Conservation (phyloP, 2,113 vertebrate species). For the Daphoenositta chrysoptera region DNA sequence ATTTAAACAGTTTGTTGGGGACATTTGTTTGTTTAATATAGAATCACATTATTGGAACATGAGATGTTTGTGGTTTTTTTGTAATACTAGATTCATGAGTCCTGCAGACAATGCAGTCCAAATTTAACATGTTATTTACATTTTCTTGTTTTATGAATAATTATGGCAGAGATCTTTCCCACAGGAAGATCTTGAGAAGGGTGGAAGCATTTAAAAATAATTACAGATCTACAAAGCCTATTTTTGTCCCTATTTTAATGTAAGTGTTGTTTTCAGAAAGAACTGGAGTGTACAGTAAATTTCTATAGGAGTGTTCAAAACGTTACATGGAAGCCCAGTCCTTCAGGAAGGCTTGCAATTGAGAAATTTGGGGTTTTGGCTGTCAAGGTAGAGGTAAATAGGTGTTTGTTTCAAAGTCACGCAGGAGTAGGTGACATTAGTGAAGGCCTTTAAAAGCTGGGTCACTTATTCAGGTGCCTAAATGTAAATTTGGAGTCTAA, state of each 20-base stretch:
- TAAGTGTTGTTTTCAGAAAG: background rate
- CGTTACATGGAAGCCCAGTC: background rate
- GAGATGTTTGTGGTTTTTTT: background rate
- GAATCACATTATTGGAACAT: background rate
- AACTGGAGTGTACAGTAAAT: background rate
- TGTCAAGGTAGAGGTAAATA: background rate
- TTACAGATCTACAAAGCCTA: background rate
- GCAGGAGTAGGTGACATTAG: background rate
- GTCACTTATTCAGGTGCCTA: background rate
- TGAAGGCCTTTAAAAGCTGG: background rate
- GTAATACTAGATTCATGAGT: slow-evolving; percentile 9
- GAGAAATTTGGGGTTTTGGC: background rate
- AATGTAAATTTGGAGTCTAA: background rate
- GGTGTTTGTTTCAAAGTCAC: background rate
- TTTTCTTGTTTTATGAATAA: slow-evolving; percentile 41
- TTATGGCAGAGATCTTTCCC: slow-evolving; percentile 56
- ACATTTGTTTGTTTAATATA: background rate
- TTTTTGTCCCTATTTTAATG: background rate
- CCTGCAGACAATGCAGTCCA: slow-evolving; percentile 25
- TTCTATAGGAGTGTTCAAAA: background rate
- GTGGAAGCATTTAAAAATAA: slow-evolving; percentile 6
- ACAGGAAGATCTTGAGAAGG: slow-evolving; percentile 60
- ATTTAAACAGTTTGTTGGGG: background rate
- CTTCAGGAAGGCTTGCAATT: background rate
- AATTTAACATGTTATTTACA: slow-evolving; percentile 22